Base-by-base conservation (phyloP, 2,797 vertebrate species). In the Schizopygopsis pylzovi region DNA sequence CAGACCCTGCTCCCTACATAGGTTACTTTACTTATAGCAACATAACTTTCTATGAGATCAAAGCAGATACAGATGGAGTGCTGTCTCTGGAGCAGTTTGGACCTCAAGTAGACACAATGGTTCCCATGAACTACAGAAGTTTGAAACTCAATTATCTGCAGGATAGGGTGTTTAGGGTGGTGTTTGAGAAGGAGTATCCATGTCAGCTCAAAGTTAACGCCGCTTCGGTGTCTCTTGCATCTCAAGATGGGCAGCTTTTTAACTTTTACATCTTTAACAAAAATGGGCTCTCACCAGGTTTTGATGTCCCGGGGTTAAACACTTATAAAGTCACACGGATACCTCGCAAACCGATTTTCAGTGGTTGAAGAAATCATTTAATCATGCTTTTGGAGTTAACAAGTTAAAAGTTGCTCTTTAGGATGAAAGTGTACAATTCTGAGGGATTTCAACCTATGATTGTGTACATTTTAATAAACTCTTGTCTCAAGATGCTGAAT, bases 81-180 rank as follows among this genome's bases (percentile, higher is more conserved):
- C 92, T 98, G 86, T 81, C 94, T 78, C 96, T 98, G 96, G 96
- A 96, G 91, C 97, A 98, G 90, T 98, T 98, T 77, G 97, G 97
- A 47, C 97, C 97, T 10, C 96, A 96, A 0, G 93, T 96, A 6
- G 97, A 97, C 90, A 89, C 94, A 72, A 91, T 94, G 39, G 96
- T 97, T 73, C 96, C 96, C 0, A 91, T 94, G 22, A 96, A 94
- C 6, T 98, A 97, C 86, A 92, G 94, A 78, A 97, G 95, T 39
- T 95, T 98, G 79, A 91, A 91, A 33, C 93, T 98, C 71, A 96
- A 96, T 83, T 97, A 96, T 89, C 90, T 98, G 83, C 94, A 96
- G 82, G 95, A 97, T 6, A 94, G 97, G 0, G 94, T 97, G 67
- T 98, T 98, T 92, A 96, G 96, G 88, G 95, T 97, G 2, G 94